Base-by-base conservation (phyloP, 2,113 vertebrate genomes). In the Poecilia latipinna region DNA sequence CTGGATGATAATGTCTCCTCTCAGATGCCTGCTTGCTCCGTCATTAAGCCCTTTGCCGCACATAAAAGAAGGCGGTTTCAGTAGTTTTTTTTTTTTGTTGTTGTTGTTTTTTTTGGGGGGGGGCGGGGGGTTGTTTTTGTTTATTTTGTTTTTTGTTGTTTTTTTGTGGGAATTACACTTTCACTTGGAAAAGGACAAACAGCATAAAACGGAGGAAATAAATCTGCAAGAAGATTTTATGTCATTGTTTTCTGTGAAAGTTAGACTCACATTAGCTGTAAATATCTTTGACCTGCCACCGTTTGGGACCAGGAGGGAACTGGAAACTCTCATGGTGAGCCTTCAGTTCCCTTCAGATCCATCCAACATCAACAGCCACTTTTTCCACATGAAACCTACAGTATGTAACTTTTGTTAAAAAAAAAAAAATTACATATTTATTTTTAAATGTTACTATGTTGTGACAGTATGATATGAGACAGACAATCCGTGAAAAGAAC, bases 1-100 rank as follows among this genome's bases (percentile, higher is more conserved):
- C 8, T 75, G 80, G 82, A 87, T 81, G 79, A 89, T 87, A 85
- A 90, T 78, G 80, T 87, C 85, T 87, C 72, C 86, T 65, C 86
- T 89, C 75, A 76, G 70, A 89, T 83, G 88, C 82, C 86, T 83
- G 74, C 82, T 68, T 74, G 77, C 83, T 84, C 77, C 74, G 83
- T 78, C 80, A 84, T 89, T 91, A 92, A 84, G 87, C 73, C 61
- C 74, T 82, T 37, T 66, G 57, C 69, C 65, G 78, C 51, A 86
- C 75, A 31, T 70, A 65, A 79, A 82, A 70, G 78, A 72, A 72
- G 79, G 44, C 78, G 78, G 37, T 65, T 86, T 48, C 80, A 37
- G 12, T 37, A 11, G 29, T 29, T 29, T 37, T 37, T 37, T 11
- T 37, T 3, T 0, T 35, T 35, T 35, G 12, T 13, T n/a, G n/a